Evolutionary conservation across 2,113 vertebrate genomes (phyloP), one percentile per base, ranked within the genome.

Genomic region (Syngnathus scovelli): DNA sequence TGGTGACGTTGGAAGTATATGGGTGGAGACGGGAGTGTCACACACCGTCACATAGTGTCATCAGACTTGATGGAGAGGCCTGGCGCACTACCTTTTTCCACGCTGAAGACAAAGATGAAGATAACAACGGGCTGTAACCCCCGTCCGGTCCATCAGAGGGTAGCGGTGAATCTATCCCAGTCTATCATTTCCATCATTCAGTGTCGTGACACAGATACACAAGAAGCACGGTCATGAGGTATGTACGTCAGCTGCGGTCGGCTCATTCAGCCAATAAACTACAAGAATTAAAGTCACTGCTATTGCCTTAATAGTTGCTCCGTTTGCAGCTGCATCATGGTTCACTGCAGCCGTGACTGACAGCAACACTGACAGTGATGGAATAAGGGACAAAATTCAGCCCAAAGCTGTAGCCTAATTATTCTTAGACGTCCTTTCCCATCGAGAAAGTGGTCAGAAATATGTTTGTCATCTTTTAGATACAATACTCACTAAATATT

Each of bases 41-140:
- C 33, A 7, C 58, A 64, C 72, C 9, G 49, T 52, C 49, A 51
- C 19, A 51, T 51, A 10, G 19, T 78, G 81, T 81, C 75, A 82
- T 75, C 73, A 70, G 60, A 78, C 56, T 58, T 85, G 75, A 84
- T 73, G 74, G 74, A 71, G 60, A 72, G 67, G 71, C 67, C 58
- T 36, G 5, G 61, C 67, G 71, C 38, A 15, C 55, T 66, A 66
- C 60, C 67, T 73, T 55, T 38, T 63, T 41, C 49, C 18, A 59
- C 70, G 69, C 27, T 68, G 36, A 72, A n/a, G 67, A 44, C 9
- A 39, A 81, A 64, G 51, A 9, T 59, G 56, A 64, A 66, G 68
- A 67, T 27, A 23, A 66, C 41, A 75, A 59, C 52, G 49, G n/a
- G 13, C 5, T 46, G 13, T 70, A 72, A 78, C 68, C 64, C 77